Percentiles rank a stretch among this genome's conserved stretches.
Conservation (phyloP, 2,888 invertebrate genomes). For the Oligia latruncula region DNA sequence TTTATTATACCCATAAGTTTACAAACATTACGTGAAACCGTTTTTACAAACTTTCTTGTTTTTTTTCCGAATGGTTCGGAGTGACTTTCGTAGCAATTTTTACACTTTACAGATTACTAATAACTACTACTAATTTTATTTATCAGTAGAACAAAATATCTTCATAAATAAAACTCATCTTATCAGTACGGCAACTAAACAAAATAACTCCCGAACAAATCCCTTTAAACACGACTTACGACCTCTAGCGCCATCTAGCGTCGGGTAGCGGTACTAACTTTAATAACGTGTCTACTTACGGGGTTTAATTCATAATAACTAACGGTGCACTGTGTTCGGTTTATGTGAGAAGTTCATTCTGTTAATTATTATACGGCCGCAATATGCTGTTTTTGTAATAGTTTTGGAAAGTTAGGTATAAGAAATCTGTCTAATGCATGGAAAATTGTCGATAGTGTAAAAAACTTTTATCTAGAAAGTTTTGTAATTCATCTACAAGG, state of each 20-base stretch:
- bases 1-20: not conserved
- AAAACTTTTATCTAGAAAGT: not conserved
- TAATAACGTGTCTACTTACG: slow-evolving; percentile 66
- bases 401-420: not conserved
- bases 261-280: slow-evolving; percentile 76
- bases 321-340: slow-evolving; percentile 50
- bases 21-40: not conserved
- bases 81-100: not conserved
- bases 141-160: not conserved
- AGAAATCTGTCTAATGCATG: not conserved
- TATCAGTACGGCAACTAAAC: not conserved
- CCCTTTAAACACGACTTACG: slow-evolving; percentile 4
- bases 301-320: slow-evolving; percentile 66
- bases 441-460: not conserved
- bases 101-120: not conserved
- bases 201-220: slow-evolving; percentile 16
- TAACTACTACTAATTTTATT: not conserved
- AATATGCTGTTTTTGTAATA: slow-evolving; percentile 1
- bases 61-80: not conserved
- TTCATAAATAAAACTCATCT: not conserved
- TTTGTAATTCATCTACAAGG: not conserved
- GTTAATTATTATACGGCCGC: slow-evolving; percentile 30
- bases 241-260: slow-evolving; percentile 81
- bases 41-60: too few relatives aligned
- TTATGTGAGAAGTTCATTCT: slow-evolving; percentile 57